phyloP scores from a whole-genome alignment of 2,888 invertebrate species.

The Orgyia antiqua region DNA sequence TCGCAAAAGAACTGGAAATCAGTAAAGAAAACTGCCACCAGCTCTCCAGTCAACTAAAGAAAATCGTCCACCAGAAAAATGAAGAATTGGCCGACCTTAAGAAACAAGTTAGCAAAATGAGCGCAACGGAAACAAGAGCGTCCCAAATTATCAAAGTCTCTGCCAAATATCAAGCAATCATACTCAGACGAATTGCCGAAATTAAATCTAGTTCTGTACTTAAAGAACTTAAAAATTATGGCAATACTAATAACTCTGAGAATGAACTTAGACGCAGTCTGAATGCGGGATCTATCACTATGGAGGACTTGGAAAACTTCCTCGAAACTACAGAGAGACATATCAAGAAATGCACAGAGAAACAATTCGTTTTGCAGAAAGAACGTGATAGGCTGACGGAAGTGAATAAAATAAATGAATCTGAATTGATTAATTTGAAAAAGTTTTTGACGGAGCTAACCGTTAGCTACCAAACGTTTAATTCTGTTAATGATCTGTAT shows the following conservation, averaged over 20 bases:
- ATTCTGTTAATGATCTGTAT: conserved; percentile 57
- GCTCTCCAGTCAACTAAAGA: conserved; percentile 58
- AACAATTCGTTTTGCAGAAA: conserved; percentile 52
- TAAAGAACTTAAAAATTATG: conserved; percentile 64
- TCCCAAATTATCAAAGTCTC: conserved; percentile 68
- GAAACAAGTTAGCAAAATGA: conserved; percentile 60
- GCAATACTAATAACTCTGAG: conserved; percentile 49
- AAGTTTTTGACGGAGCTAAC: conserved; percentile 64
- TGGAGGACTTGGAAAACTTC: conserved; percentile 69
- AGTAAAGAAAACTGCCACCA: conserved; percentile 59
- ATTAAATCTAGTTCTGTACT: conserved; percentile 61
- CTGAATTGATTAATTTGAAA: conserved; percentile 59
- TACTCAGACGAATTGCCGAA: conserved; percentile 62
- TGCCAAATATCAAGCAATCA: conserved; percentile 67
- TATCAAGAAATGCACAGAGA: conserved; percentile 56
- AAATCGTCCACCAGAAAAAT: conserved; percentile 62
- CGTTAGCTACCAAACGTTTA: conserved; percentile 57
- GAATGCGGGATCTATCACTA: conserved; percentile 54
- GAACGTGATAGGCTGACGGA: conserved; percentile 59
- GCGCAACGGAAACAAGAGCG: conserved; percentile 55
- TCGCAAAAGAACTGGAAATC: conserved; percentile 54
- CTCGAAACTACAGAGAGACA: conserved; percentile 66
- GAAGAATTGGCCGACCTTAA: conserved; percentile 66
- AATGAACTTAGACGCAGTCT: conserved; percentile 50
- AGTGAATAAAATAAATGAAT: conserved; percentile 61